Conservation (phyloP, 1,140 invertebrate genomes). For the Drosophila sulfurigaster region DNA sequence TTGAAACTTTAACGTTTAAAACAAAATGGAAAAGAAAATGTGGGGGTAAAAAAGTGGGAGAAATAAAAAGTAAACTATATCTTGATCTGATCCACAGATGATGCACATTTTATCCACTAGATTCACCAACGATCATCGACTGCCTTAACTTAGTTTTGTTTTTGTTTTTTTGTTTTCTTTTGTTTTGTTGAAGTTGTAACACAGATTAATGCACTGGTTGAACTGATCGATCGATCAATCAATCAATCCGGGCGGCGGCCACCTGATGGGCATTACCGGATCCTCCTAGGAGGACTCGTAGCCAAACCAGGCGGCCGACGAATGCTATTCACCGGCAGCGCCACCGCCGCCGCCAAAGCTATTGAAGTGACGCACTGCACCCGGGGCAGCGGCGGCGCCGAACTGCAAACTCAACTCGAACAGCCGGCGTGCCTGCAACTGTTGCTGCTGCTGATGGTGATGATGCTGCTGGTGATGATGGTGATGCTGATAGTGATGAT, state of each 20-base stretch:
- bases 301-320: slow-evolving; percentile 84
- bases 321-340: slow-evolving; percentile 81
- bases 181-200: slow-evolving; percentile 52
- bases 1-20: slow-evolving; percentile 66
- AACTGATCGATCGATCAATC: slow-evolving; percentile 16
- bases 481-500: slow-evolving; percentile 80
- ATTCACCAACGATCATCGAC: background rate
- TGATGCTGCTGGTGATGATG: slow-evolving; percentile 81
- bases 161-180: background rate
- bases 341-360: slow-evolving; percentile 79
- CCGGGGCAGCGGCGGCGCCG: slow-evolving; percentile 78
- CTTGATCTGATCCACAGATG: too few species aligned
- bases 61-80: too few species aligned
- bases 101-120: background rate
- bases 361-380: slow-evolving; percentile 82
- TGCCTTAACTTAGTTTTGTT: slow-evolving; percentile 48
- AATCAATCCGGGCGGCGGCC: slow-evolving; percentile 43
- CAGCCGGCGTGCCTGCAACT: slow-evolving; percentile 81
- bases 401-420: slow-evolving; percentile 84
- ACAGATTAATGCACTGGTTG: slow-evolving; percentile 84
- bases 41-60: background rate
- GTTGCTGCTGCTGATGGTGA: slow-evolving; percentile 84
- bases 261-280: slow-evolving; percentile 53
- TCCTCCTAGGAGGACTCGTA: slow-evolving; percentile 84
- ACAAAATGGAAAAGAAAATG: slow-evolving; percentile 28